These are phyloP conservation scores for Parotia lawesii DNA, from an alignment of 2,113 vertebrate genomes.

Conservation along the genomic window DNA sequence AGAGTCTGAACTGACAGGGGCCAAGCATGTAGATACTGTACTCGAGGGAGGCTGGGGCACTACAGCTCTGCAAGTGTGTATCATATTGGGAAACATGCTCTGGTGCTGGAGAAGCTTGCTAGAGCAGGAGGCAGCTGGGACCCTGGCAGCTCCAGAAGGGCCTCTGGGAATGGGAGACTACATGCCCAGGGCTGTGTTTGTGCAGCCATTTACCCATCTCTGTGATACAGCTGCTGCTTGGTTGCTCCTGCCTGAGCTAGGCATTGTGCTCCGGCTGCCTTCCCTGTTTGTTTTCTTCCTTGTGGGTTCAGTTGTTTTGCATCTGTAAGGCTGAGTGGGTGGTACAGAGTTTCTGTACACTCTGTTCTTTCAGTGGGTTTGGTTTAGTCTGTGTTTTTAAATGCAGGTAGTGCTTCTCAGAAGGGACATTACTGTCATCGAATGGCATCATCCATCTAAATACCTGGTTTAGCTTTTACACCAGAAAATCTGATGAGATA, in stretches of 20 bases:
- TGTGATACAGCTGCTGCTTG: accelerated
- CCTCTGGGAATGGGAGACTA: accelerated
- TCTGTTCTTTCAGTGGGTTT: conserved; percentile 6
- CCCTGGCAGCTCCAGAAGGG: background rate
- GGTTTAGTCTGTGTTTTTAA: conserved; percentile 13
- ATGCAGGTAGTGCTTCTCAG: background rate
- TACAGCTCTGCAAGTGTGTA: background rate
- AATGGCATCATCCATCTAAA: background rate
- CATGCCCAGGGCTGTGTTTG: background rate
- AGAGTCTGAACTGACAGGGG: background rate
- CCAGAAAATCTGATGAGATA: background rate
- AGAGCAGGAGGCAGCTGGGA: background rate
- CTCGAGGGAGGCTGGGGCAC: accelerated
- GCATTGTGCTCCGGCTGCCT: background rate
- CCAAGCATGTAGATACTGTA: accelerated
- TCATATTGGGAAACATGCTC: background rate
- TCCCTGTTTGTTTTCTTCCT: background rate
- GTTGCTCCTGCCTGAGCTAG: background rate
- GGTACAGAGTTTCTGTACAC: background rate
- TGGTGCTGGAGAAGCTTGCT: background rate
- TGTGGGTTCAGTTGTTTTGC: background rate
- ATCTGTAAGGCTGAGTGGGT: conserved; percentile 13
- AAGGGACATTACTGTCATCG: background rate
- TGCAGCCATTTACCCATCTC: background rate
- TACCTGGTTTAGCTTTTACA: background rate